Evolutionary conservation across 2,888 invertebrate genomes (phyloP), one percentile per base, ranked within the genome.

Genomic region (Ochropleura plecta): DNA sequence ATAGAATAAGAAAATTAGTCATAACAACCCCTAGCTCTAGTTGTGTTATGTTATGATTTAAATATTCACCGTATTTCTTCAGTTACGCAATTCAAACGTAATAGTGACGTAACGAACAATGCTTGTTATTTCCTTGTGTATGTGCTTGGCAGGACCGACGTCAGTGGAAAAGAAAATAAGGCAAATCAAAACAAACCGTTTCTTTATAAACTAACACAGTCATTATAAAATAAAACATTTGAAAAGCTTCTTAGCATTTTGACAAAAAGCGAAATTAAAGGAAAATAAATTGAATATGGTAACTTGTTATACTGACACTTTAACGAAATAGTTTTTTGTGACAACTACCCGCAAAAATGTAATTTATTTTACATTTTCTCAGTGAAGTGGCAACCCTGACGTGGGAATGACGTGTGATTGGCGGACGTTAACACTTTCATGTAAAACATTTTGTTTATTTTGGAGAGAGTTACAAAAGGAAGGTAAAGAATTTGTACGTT

Each of bases 351-450:
- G n/a, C 57, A 57, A 72, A 60, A 60, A 72, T 42, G 57, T 73
- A 63, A 59, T 80, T 70, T 80, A 42, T 67, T 65, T 66, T 30
- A 20, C 30, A 57, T 76, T 55, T 20, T 14, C 46, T n/a, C 53
- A 64, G 69, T 75, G 57, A 64, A 46, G 42, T 72, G 46, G 49
- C 72, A 73, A 49, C 30, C 40, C 40, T 69, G 78, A 71, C 68
- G 63, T 65, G 18, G 55, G 57, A 60, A 71, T 53, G 81, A 81
- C 81, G 65, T 78, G 68, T 78, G 81, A 66, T 57, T 69, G 74
- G 70, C 78, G 55, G 68, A 16, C 40, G 46, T 49, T 65, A 73
- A 20, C 71, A 65, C 63, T 81, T 81, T 73, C 65, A 78, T 73
- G 67, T 74, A 73, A 81, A 81, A 69, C 40, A 46, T 57, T 73